phyloP scores from a whole-genome alignment of 2,888 invertebrate genomes.

The Mellilla xanthometata region DNA sequence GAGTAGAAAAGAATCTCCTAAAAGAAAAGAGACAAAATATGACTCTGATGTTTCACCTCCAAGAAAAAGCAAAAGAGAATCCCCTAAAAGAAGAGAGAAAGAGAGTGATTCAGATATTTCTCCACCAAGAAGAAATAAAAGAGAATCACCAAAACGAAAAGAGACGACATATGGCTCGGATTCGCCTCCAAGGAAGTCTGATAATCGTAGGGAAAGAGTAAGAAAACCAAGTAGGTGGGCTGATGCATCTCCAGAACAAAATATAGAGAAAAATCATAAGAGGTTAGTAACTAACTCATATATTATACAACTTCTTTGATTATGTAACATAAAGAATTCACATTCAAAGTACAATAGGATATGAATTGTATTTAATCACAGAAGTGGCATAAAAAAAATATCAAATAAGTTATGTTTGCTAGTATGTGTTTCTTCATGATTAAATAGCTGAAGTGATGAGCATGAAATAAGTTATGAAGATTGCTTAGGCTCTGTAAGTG shows the following conservation, averaged over 20 bases:
- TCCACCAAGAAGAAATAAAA: conserved; percentile 29
- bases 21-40: conserved; percentile 23
- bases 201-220: conserved; percentile 7
- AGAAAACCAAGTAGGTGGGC: conserved; percentile 31
- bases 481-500: too few species aligned
- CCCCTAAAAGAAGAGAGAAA: conserved; percentile 25
- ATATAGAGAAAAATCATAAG: too few species aligned
- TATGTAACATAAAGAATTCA: too few species aligned
- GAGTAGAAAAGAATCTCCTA: conserved; percentile 9
- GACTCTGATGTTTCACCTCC: conserved; percentile 43
- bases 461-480: too few species aligned
- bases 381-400: too few species aligned
- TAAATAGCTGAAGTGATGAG: too few species aligned
- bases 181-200: conserved; percentile 31
- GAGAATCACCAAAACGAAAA: conserved; percentile 20
- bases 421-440: too few species aligned
- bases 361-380: too few species aligned
- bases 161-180: conserved; percentile 32
- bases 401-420: too few species aligned
- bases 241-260: conserved; percentile 13
- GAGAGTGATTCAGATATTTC: conserved; percentile 36
- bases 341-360: too few species aligned
- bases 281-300: too few species aligned
- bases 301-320: too few species aligned
- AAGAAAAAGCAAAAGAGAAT: conserved; percentile 9